These are phyloP conservation scores for Pantelozetes paolii DNA, from an alignment of 2,888 invertebrate genomes.

Conservation along the genomic window DNA sequence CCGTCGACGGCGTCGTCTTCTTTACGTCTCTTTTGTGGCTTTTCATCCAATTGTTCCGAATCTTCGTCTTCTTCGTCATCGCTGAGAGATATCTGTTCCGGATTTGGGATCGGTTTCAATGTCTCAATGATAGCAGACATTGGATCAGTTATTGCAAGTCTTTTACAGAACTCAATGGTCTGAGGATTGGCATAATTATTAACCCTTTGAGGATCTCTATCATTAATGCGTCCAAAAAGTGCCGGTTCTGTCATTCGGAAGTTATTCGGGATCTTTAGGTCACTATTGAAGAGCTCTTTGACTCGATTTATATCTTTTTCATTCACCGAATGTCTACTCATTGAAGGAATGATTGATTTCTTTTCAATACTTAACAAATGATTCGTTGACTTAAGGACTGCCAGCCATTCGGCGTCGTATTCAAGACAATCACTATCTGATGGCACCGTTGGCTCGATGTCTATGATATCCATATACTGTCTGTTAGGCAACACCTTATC, in stretches of 20 bases:
- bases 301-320: conserved; percentile 67
- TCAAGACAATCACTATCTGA: conserved; percentile 54
- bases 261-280: conserved; percentile 68
- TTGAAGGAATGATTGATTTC: background rate
- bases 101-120: conserved; percentile 47
- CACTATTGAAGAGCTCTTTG: conserved; percentile 61
- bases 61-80: conserved; percentile 48
- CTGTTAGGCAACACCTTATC: conserved; percentile 91
- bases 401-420: conserved; percentile 92
- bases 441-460: conserved; percentile 42
- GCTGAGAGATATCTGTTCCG: conserved; percentile 50
- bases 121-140: conserved; percentile 56
- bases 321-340: conserved; percentile 52
- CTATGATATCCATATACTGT: conserved; percentile 74
- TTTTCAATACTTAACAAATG: conserved; percentile 67
- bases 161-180: conserved; percentile 56
- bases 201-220: conserved; percentile 35
- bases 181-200: conserved; percentile 55
- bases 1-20: conserved; percentile 1
- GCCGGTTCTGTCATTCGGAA: conserved; percentile 60
- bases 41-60: background rate
- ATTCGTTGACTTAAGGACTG: conserved; percentile 79
- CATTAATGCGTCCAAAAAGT: background rate
- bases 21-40: background rate
- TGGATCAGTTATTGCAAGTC: conserved; percentile 73